These are phyloP conservation scores for Emydocephalus ijimae DNA, from an alignment of 2,113 vertebrate genomes.

Conservation along the genomic window DNA sequence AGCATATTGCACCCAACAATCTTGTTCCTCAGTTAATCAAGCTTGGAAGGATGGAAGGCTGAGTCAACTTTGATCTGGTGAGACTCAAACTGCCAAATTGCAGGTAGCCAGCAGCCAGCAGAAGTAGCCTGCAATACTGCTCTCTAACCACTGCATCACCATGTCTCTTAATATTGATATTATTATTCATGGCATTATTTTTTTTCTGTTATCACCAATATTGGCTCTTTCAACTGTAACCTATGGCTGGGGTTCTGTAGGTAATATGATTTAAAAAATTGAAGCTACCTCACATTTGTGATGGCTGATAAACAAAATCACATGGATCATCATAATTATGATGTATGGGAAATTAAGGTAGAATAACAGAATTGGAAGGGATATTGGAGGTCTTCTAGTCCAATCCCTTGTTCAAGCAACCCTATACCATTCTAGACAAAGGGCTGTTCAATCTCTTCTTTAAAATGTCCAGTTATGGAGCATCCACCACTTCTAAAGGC, in stretches of 20 bases:
- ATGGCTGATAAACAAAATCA: not conserved
- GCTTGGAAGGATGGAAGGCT: too few species aligned
- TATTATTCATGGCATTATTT: not conserved
- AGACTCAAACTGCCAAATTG: too few species aligned
- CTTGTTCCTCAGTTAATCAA: too few species aligned
- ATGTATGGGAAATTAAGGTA: not conserved
- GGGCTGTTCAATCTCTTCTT: not conserved
- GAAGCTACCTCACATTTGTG: not conserved
- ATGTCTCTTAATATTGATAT: not conserved
- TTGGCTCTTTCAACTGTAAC: not conserved
- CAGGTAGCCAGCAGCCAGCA: too few species aligned
- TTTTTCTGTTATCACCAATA: conserved; percentile 9
- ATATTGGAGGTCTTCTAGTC: not conserved
- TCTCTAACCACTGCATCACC: too few species aligned
- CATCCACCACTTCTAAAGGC: not conserved
- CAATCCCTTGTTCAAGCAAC: not conserved
- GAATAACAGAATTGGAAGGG: not conserved
- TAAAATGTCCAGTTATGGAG: not conserved
- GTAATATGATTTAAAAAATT: not conserved
- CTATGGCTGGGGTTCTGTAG: not conserved
- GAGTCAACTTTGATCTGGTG: too few species aligned
- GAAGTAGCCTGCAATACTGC: too few species aligned
- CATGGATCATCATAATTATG: too few species aligned
- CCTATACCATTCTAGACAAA: not conserved
- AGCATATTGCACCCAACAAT: too few species aligned